Base-by-base conservation (phyloP, 2,797 vertebrate genomes). In the Myotis pilosus region DNA sequence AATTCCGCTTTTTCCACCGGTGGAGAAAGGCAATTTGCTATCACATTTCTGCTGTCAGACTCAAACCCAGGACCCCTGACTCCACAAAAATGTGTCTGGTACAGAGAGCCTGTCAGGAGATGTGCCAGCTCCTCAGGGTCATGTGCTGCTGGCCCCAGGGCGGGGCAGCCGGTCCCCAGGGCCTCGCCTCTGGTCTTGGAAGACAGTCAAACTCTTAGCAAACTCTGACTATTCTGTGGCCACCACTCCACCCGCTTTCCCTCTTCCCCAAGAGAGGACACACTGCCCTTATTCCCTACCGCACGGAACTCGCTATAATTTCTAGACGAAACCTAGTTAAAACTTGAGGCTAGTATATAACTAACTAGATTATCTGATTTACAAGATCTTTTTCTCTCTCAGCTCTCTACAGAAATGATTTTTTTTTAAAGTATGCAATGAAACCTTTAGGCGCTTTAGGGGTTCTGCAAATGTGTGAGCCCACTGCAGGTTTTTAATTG, bases 21-120 rank as follows among this genome's bases (percentile, higher is more conserved):
- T 33, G 80, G 47, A 66, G 17, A 94, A 86, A 87, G 62, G 30
- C 36, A n/a, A 93, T 60, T 69, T 11, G 2, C 28, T 17, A 15
- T 88, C 28, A 30, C 17, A 62, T 66, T 84, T 92, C 90, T 87
- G 72, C 12, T 64, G 4, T 83, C 49, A 28, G 57, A 44, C 47
- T 51, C 38, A 74, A 69, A 49, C 44, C 44, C 17, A 36, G 68
- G 13, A 79, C 51, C 78, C 55, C 22, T 41, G 30, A 22, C 9
- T 85, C 53, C 28, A 8, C 38, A 6, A 38, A n/a, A 78, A 41
- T 11, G 55, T 3, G 15, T 38, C 57, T 13, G 2, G 0, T 23
- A 41, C 20, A 30, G 53, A 60, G 30, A 53, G 2, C 68, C 10
- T 4, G 30, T 16, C 10, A 33, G 57, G 49, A 36, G 17, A 12